A percentile compares a stretch with the other conserved stretches of the same genome.
Evolutionary conservation across 2,888 invertebrate genomes (phyloP).

Genomic region (Rhagonycha lutea): DNA sequence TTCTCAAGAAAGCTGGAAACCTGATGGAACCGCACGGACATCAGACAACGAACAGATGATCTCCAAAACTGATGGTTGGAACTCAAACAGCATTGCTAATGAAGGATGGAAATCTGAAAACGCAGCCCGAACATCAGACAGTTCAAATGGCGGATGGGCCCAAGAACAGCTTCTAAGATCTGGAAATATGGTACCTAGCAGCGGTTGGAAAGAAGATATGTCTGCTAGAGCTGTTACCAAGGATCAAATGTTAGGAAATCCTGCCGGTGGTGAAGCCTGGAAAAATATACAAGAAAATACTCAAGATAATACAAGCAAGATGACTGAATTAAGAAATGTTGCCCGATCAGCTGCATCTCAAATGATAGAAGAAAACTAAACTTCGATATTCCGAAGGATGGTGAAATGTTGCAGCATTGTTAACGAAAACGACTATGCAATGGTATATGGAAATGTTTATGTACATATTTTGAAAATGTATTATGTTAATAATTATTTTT

Average conservation of each 20-base stretch:
- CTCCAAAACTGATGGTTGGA: neutral
- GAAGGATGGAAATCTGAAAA: neutral
- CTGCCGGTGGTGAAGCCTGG: neutral
- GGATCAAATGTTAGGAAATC: neutral
- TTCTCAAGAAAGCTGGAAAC: neutral
- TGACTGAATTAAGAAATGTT: neutral
- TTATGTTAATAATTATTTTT: slow-evolving; percentile 25
- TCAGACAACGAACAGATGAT: too few relatives aligned
- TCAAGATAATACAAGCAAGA: neutral
- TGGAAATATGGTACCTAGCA: neutral
- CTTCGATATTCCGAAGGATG: neutral
- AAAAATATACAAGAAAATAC: neutral
- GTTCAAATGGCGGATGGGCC: slow-evolving; percentile 5
- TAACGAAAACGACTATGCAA: neutral
- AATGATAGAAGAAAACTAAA: neutral
- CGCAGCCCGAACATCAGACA: neutral
- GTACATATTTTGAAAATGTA: neutral
- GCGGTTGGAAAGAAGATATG: slow-evolving; percentile 17
- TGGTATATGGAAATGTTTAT: slow-evolving; percentile 2
- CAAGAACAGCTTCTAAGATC: neutral
- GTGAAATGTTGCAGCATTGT: neutral
- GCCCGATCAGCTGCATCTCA: neutral
- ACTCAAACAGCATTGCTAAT: too few relatives aligned
- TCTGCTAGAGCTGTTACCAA: neutral
- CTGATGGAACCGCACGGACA: neutral